phyloP scores from a whole-genome alignment of 2,797 vertebrate genomes.

The Hemibagrus guttatus region DNA sequence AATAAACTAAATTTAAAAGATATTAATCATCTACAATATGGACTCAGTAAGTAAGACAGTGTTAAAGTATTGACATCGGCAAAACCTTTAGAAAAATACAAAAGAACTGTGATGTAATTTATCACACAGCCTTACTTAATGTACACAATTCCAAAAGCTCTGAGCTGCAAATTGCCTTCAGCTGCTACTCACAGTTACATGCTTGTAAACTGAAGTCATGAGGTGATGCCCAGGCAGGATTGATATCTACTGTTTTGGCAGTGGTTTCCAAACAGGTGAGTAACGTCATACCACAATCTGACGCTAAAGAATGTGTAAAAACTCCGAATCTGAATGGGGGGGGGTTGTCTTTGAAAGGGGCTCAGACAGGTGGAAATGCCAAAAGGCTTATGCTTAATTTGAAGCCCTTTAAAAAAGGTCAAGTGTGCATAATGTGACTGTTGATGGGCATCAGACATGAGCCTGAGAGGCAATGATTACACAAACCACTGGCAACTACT shows the following conservation, averaged over 20 bases:
- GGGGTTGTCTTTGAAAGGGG: neutral
- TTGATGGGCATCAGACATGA: neutral
- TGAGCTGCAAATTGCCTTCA: neutral
- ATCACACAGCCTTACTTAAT: neutral
- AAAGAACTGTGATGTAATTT: neutral
- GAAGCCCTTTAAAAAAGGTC: constrained; percentile 12
- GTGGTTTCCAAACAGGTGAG: neutral
- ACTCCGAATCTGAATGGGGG: neutral
- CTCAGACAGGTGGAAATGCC: constrained; percentile 1
- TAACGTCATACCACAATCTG: neutral
- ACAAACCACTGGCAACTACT: neutral
- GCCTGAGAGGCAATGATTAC: constrained; percentile 7
- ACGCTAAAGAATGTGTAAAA: neutral
- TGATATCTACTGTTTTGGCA: neutral
- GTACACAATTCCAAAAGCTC: neutral
- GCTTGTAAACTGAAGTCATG: neutral
- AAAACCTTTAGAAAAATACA: neutral
- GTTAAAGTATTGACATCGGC: neutral
- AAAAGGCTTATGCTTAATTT: neutral
- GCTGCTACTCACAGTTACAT: neutral
- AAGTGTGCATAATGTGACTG: constrained; percentile 22
- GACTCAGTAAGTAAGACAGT: neutral
- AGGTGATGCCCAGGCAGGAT: neutral
- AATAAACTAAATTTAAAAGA: neutral
- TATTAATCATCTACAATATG: neutral